Evolutionary conservation across 2,888 invertebrate genomes (phyloP).

Genomic region (Scaptomyza reducta): DNA sequence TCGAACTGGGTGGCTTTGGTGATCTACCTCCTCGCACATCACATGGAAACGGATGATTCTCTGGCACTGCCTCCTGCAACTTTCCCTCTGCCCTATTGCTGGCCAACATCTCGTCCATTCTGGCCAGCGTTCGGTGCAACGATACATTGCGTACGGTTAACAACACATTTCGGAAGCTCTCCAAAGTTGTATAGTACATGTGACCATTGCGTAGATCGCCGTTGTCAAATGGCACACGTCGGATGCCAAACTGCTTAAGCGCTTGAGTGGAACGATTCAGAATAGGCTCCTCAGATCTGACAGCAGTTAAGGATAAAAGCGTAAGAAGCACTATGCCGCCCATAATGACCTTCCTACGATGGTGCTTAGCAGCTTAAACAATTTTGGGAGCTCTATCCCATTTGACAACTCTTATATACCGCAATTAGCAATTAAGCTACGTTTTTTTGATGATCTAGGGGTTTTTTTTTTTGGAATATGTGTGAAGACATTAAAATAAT

Average conservation of each 20-base stretch:
- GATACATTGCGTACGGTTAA: constrained; percentile 42
- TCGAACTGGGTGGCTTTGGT: constrained; percentile 83
- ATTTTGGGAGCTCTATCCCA: not conserved
- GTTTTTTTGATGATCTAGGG: not conserved
- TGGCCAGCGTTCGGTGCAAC: constrained; percentile 11
- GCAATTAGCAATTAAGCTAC: not conserved
- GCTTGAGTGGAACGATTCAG: constrained; percentile 27
- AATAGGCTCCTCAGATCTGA: constrained; percentile 11
- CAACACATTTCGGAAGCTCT: constrained; percentile 44
- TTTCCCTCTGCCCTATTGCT: constrained; percentile 53
- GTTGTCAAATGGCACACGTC: constrained; percentile 21
- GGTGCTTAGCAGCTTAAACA: not conserved
- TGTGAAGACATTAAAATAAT: not conserved
- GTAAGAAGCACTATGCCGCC: not conserved
- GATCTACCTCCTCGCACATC: constrained; percentile 16
- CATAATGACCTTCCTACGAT: not conserved
- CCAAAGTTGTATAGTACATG: constrained; percentile 60
- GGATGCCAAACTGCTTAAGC: constrained; percentile 36
- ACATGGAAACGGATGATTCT: constrained; percentile 54
- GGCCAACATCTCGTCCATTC: constrained; percentile 30
- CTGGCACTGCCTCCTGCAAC: constrained; percentile 73
- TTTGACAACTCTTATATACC: constrained; percentile 16
- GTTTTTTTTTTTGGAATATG: not conserved
- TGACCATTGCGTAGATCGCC: constrained; percentile 41
- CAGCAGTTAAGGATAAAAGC: not conserved